Base-by-base conservation (phyloP, 2,797 vertebrate species). In the Scarus forsteni region DNA sequence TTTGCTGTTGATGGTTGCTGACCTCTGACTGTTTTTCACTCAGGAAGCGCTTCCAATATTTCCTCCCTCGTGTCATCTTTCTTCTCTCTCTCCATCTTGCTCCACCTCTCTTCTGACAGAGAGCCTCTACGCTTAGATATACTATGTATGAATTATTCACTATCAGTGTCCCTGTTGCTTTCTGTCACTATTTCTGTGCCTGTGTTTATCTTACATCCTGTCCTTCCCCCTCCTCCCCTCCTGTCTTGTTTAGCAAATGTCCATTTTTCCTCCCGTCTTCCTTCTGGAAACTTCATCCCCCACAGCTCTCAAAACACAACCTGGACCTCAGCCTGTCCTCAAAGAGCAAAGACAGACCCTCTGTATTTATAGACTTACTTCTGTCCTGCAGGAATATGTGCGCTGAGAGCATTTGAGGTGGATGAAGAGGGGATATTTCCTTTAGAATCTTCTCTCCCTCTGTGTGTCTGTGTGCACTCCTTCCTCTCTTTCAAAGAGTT, bases 91-190 rank as follows among this genome's bases (percentile, higher is more conserved):
- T 64, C 63, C 76, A 35, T 58, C 51, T 60, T 19, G 36, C 16
- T 75, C 65, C 53, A 42, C 66, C 61, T 72, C 51, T 80, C 40
- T 79, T 77, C 75, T 66, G 42, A 75, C 75, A 73, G 50, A 73
- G n/a, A 34, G 11, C 66, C 60, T 59, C 63, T 68, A 54, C 12
- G 35, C 66, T 79, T 58, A 63, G 36, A 79, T 51, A 48, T 53
- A 62, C 51, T 59, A 35, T 70, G 45, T 60, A 39, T 86, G 70
- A 86, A 86, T 85, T 82, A 85, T 91, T 88, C 75, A 84, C 56
- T 60, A 67, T 42, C 49, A 49, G 44, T 51, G 62, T 74, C 57
- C 59, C 68, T 59, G 62, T 73, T 19, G 38, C 69, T 65, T 54
- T 82, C n/a, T 70, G 65, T 54, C 27, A 7, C 65, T 80, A 74